Evolutionary conservation across 2,113 vertebrate genomes (phyloP), one percentile per base, ranked within the genome.

Genomic region (Turnix velox): DNA sequence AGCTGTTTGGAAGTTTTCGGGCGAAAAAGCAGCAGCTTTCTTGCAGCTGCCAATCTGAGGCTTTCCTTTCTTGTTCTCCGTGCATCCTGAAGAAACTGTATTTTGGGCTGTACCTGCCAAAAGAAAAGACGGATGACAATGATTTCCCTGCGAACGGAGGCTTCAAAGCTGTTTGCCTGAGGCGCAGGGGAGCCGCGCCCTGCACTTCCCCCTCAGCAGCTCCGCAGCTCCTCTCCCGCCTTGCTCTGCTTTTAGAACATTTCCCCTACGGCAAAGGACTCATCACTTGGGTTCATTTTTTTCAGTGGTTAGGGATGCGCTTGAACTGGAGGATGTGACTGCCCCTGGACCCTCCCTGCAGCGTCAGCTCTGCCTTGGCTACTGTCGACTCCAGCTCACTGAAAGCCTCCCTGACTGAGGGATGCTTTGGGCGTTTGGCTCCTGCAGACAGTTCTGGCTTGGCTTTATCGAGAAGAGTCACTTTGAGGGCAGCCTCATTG

Each of bases 1-100:
- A 82, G 74, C 25, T 67, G 35, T 71, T 94, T 84, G 81, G 66
- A 84, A 71, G 68, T 63, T 87, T 78, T 75, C 4, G 13, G 69
- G 80, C 75, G 61, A 77, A 62, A 88, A 93, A 91, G 77, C 65
- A 90, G 55, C 35, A 78, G 54, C 71, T 90, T 42, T 69, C 72
- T 76, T 22, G 15, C 83, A 69, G 59, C 59, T 81, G 80, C 61
- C 48, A 9, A 6, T 35, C 73, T 91, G 81, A 91, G 69, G 66
- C 57, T 84, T 67, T 58, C 51, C 87, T 93, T 72, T 93, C 54
- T 87, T 3, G 0, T 67, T 87, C 54, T 84, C 18, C 13, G 14
- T 22, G 75, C 20, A 30, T 52, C 57, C 40, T 24, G 45, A 42
- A 87, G 54, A 83, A 94, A 65, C 58, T 67, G 59, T 59, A 48